These are phyloP conservation scores for Enteromius radiatus DNA, from an alignment of 2,797 vertebrate genomes.

Conservation along the genomic window DNA sequence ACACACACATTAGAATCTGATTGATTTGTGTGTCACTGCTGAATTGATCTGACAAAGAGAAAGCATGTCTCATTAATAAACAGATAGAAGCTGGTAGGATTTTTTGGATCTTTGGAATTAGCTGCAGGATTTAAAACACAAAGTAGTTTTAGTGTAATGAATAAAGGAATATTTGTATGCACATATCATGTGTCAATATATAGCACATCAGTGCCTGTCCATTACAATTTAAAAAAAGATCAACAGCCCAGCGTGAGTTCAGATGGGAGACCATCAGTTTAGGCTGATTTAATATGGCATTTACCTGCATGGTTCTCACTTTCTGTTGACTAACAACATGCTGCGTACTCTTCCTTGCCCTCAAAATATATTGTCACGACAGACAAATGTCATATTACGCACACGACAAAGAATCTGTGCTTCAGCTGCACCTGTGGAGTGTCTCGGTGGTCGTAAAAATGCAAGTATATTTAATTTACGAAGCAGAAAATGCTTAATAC, in stretches of 20 bases:
- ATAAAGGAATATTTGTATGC: background rate
- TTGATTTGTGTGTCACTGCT: slow-evolving; percentile 25
- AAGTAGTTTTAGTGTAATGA: background rate
- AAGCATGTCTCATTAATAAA: slow-evolving; percentile 21
- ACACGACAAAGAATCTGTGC: background rate
- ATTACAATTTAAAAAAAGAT: background rate
- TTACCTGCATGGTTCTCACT: background rate
- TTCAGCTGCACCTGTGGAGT: slow-evolving; percentile 13
- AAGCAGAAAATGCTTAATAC: slow-evolving; percentile 31
- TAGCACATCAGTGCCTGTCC: background rate
- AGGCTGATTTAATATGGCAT: background rate
- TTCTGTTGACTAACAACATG: background rate
- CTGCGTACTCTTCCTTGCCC: background rate
- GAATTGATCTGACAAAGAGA: slow-evolving; percentile 39
- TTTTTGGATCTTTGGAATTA: slow-evolving; percentile 15
- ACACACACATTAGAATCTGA: background rate
- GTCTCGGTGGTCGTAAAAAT: slow-evolving; percentile 6
- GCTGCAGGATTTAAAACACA: slow-evolving; percentile 33
- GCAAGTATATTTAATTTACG: slow-evolving; percentile 38
- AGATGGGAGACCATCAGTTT: background rate
- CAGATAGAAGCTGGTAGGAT: slow-evolving; percentile 12
- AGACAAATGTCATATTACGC: background rate
- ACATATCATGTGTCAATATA: background rate
- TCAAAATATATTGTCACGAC: background rate
- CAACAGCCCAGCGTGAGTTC: background rate